Percentiles rank a stretch among this genome's conserved stretches.
Conservation (phyloP, 2,113 vertebrate species). For the Shinisaurus crocodilurus region DNA sequence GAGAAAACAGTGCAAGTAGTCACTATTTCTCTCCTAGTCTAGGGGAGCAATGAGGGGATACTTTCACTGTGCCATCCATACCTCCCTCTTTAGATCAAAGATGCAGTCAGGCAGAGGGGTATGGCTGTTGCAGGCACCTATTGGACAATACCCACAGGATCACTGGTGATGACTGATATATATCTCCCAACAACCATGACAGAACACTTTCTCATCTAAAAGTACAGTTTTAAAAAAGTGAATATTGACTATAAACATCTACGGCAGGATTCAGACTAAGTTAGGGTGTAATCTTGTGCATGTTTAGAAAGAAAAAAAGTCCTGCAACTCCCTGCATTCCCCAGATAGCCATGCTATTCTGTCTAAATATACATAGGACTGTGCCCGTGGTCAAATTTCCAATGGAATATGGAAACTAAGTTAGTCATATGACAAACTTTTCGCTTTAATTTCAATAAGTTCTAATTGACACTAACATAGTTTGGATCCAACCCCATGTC, state of each 20-base stretch:
- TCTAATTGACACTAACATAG: not conserved
- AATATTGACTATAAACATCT: not conserved
- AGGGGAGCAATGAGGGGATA: not conserved
- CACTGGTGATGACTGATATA: not conserved
- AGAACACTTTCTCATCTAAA: not conserved
- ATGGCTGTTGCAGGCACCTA: not conserved
- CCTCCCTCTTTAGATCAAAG: not conserved
- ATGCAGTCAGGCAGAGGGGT: not conserved
- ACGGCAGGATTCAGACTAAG: not conserved
- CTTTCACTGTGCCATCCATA: no score
- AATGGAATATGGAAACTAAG: not conserved
- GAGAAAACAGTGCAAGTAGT: not conserved
- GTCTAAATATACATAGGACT: no score
- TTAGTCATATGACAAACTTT: not conserved
- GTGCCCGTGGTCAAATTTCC: no score
- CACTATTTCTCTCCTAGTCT: not conserved
- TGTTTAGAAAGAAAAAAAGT: no score
- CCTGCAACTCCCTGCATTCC: no score
- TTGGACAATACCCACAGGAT: not conserved
- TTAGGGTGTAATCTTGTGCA: not conserved
- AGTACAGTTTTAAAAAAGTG: not conserved
- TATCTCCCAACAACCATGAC: not conserved
- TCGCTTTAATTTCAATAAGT: not conserved
- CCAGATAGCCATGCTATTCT: no score
- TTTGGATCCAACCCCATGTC: not conserved